phyloP scores from a whole-genome alignment of 2,797 vertebrate species.

The Acomys russatus region DNA sequence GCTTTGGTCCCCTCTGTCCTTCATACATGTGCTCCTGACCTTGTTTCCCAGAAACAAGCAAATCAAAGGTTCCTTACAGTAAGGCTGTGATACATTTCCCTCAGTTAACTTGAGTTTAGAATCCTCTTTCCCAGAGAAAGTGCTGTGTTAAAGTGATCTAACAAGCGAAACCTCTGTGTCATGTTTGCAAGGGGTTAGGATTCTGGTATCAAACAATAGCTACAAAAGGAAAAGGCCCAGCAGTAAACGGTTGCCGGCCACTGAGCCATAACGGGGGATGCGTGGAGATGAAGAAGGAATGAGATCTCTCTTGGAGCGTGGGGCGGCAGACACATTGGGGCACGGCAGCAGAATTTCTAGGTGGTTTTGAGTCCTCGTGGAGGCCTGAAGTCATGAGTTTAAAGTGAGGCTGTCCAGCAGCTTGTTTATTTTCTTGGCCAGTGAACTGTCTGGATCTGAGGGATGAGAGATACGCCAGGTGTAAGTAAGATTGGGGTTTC shows the following conservation, averaged over 20 bases:
- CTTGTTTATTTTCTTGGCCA: neutral
- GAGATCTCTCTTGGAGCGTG: neutral
- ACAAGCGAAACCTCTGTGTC: neutral
- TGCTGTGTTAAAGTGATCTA: neutral
- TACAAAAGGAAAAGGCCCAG: neutral
- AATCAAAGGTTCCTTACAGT: neutral
- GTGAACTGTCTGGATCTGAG: neutral
- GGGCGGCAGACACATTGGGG: neutral
- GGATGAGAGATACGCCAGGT: neutral
- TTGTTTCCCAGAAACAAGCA: neutral
- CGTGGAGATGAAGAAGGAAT: neutral
- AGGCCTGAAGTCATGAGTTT: neutral
- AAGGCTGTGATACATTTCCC: neutral
- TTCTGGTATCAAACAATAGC: neutral
- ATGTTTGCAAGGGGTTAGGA: neutral
- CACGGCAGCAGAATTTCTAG: neutral
- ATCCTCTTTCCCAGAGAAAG: neutral
- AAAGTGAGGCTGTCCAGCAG: neutral
- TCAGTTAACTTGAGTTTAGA: neutral
- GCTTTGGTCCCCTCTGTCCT: neutral
- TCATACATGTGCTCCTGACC: neutral
- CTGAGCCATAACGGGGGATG: neutral
- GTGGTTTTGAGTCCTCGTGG: neutral
- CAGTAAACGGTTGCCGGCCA: fast-evolving
- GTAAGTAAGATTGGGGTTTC: neutral